These are phyloP conservation scores for Carettochelys insculpta DNA, from an alignment of 2,113 vertebrate species.

Conservation along the genomic window DNA sequence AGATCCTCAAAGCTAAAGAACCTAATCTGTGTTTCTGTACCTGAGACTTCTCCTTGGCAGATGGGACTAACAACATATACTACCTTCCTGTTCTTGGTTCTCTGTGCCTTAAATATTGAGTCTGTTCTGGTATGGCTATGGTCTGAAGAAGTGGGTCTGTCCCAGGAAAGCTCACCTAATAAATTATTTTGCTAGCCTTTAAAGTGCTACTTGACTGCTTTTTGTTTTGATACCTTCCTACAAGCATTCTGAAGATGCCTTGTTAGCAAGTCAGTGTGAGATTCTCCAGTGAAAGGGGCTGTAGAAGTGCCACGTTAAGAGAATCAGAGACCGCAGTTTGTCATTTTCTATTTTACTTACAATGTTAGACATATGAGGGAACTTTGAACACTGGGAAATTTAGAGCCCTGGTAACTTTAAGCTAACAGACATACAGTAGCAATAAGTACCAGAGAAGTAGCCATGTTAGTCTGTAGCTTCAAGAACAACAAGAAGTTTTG, in stretches of 20 bases:
- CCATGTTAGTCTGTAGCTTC: too few species aligned
- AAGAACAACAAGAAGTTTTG: too few species aligned
- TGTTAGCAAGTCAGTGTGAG: not conserved
- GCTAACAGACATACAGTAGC: not conserved
- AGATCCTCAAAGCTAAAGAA: not conserved
- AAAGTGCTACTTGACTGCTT: too few species aligned
- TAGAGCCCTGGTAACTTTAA: not conserved
- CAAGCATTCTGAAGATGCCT: not conserved
- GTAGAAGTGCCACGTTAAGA: not conserved
- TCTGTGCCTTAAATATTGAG: too few species aligned
- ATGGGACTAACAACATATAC: accelerated
- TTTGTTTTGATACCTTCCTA: not conserved
- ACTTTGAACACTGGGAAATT: not conserved
- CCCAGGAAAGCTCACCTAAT: too few species aligned
- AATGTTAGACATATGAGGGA: not conserved
- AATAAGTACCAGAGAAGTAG: too few species aligned
- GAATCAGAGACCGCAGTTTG: not conserved
- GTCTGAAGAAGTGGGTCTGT: too few species aligned
- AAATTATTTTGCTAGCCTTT: too few species aligned
- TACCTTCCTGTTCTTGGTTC: too few species aligned
- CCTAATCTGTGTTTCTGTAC: not conserved
- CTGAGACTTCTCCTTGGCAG: not conserved
- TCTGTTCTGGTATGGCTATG: too few species aligned
- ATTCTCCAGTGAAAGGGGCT: not conserved
- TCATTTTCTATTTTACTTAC: not conserved